These are phyloP conservation scores for Drosophila mimica DNA, from an alignment of 2,888 invertebrate species.

Conservation along the genomic window DNA sequence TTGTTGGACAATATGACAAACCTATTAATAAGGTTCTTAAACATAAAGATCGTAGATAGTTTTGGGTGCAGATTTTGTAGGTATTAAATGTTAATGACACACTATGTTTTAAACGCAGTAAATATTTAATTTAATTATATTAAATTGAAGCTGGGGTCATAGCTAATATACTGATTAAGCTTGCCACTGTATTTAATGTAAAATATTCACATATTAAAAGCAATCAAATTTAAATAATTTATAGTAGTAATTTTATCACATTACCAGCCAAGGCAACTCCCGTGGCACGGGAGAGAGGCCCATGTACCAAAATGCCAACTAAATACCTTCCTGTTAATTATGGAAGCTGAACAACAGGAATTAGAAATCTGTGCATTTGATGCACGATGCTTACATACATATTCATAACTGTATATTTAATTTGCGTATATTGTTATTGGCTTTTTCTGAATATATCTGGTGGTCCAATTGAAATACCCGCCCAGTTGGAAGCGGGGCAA, in stretches of 20 bases:
- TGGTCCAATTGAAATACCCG: conserved; percentile 61
- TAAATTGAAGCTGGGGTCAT: not conserved
- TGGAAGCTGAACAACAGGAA: conserved; percentile 39
- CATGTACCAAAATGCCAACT: conserved; percentile 29
- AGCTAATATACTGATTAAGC: conserved; percentile 4
- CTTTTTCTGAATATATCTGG: conserved; percentile 38
- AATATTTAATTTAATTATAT: conserved; percentile 1
- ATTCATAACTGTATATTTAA: conserved; percentile 12
- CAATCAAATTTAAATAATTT: conserved; percentile 61
- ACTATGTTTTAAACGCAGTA: not conserved
- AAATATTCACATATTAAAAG: conserved; percentile 60
- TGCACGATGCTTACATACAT: not conserved
- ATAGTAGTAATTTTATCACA: conserved; percentile 32
- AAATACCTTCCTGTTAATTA: conserved; percentile 68
- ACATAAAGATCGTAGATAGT: not conserved
- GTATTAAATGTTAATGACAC: not conserved
- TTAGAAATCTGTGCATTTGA: conserved; percentile 20
- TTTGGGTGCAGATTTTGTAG: not conserved
- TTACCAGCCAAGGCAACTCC: conserved; percentile 19
- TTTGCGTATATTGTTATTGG: conserved; percentile 55
- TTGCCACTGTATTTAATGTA: conserved; percentile 19
- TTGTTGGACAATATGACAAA: too few species aligned
- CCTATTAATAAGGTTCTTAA: not conserved
- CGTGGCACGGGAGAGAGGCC: not conserved
- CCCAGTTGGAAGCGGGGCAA: conserved; percentile 44